phyloP scores from a whole-genome alignment of 2,113 vertebrate species.

The Pomatorhinus ruficollis region DNA sequence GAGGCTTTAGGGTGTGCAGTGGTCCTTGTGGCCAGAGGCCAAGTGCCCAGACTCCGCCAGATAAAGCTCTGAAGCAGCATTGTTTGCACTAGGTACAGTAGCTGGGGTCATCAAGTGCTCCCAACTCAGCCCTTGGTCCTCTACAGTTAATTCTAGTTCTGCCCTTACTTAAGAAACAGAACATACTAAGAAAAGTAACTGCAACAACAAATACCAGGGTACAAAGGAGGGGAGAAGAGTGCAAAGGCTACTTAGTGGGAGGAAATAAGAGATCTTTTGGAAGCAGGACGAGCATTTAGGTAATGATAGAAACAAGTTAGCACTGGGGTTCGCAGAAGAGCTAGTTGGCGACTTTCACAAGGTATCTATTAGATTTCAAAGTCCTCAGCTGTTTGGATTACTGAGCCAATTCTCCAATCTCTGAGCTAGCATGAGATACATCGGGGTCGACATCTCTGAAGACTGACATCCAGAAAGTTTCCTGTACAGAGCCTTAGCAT shows the following conservation, averaged over 20 bases:
- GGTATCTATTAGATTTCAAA: neutral
- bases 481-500: neutral
- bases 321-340: neutral
- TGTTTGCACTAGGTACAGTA: neutral
- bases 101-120: neutral
- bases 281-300: neutral
- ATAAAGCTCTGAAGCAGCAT: neutral
- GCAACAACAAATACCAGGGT: neutral
- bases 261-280: neutral
- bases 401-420: accelerated
- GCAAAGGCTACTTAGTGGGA: neutral
- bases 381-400: neutral
- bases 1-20: neutral
- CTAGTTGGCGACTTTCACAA: neutral
- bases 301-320: neutral
- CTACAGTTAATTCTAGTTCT: neutral
- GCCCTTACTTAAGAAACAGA: neutral
- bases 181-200: neutral
- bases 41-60: neutral
- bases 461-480: neutral
- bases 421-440: neutral
- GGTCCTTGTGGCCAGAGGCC: neutral
- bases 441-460: accelerated
- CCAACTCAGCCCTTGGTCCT: neutral
- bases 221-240: neutral